Conservation (phyloP, 2,888 invertebrate genomes). For the Eupithecia inturbata region DNA sequence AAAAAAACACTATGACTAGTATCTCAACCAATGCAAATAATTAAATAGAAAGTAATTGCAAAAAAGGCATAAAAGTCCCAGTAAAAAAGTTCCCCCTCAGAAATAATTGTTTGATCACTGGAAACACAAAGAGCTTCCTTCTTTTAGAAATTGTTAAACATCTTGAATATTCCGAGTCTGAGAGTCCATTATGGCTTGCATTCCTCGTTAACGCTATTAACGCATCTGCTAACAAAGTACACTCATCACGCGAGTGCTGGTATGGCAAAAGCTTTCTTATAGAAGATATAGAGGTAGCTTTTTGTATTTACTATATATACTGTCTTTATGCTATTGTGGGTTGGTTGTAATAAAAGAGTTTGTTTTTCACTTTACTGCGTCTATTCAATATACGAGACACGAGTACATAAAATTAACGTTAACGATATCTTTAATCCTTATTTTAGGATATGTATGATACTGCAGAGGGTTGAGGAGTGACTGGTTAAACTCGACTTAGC, state of each 20-base stretch:
- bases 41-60: background rate
- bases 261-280: background rate
- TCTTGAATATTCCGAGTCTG: slow-evolving; percentile 26
- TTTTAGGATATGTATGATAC: no score
- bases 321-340: no score
- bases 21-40: background rate
- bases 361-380: no score
- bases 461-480: no score
- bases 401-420: no score
- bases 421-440: no score
- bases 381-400: no score
- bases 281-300: no score
- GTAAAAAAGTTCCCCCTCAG: background rate
- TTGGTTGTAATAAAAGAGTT: no score
- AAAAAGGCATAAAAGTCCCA: background rate
- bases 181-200: slow-evolving; percentile 35
- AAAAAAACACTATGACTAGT: background rate
- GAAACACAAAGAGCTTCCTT: slow-evolving; percentile 6
- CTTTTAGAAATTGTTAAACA: slow-evolving; percentile 16
- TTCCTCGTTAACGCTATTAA: slow-evolving; percentile 40
- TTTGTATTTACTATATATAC: no score
- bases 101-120: slow-evolving; percentile 6
- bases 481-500: no score
- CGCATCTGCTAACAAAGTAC: slow-evolving; percentile 32
- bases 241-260: background rate